Conservation (phyloP, 2,797 vertebrate genomes). For the Peromyscus eremicus region DNA sequence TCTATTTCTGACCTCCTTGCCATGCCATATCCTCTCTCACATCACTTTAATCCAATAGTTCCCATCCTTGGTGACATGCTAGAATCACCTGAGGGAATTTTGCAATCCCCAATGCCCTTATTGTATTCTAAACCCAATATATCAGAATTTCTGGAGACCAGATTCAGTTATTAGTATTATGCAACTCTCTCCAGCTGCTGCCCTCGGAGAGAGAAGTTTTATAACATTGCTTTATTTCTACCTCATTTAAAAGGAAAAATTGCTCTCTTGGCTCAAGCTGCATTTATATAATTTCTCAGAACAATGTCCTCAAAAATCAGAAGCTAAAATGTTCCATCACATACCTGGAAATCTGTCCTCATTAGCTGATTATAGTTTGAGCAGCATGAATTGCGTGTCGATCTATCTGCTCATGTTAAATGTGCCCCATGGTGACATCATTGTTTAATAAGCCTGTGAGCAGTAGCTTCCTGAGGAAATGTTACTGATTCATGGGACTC, state of each 20-base stretch:
- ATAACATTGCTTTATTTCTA: neutral
- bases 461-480: neutral
- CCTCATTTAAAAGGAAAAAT: constrained; percentile 49
- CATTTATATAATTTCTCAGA: constrained; percentile 24
- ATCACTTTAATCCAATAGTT: neutral
- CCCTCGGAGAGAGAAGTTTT: neutral
- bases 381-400: neutral
- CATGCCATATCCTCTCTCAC: neutral
- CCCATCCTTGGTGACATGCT: neutral
- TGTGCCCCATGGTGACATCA: neutral
- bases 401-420: neutral
- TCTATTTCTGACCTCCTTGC: neutral
- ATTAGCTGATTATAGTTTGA: neutral
- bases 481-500: neutral
- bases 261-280: neutral
- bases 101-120: neutral
- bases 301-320: constrained; percentile 35
- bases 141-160: neutral
- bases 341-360: neutral
- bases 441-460: neutral
- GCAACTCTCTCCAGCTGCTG: neutral
- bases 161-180: neutral
- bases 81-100: neutral
- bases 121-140: neutral
- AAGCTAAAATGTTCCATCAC: neutral